A percentile compares a stretch with the other conserved stretches of the same genome.
Evolutionary conservation across 2,113 vertebrate genomes (phyloP).

Genomic region (Epinephelus cyanopodus): DNA sequence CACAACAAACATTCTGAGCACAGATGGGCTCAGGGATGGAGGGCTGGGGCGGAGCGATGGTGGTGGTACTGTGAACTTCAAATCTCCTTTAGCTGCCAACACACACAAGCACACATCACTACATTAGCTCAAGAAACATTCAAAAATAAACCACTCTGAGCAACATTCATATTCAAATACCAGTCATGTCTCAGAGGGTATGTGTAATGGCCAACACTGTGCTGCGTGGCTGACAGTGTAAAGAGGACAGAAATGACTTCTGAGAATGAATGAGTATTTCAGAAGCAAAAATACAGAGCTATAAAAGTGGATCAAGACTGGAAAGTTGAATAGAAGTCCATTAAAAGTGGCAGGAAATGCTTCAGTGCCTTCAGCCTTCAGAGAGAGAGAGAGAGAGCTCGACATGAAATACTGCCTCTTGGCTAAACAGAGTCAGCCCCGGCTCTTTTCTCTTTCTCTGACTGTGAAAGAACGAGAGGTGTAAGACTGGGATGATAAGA

Average conservation of each 20-base stretch:
- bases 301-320: slow-evolving; percentile 63
- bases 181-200: slow-evolving; percentile 29
- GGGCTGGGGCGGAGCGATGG: not conserved
- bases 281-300: slow-evolving; percentile 38
- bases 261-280: slow-evolving; percentile 61
- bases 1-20: slow-evolving; percentile 61
- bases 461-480: slow-evolving; percentile 48
- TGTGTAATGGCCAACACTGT: slow-evolving; percentile 27
- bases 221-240: slow-evolving; percentile 34
- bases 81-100: slow-evolving; percentile 25
- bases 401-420: slow-evolving; percentile 54
- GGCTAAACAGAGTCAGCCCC: slow-evolving; percentile 41
- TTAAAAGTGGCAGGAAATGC: slow-evolving; percentile 72
- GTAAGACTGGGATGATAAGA: slow-evolving; percentile 45
- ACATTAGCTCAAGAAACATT: slow-evolving; percentile 32
- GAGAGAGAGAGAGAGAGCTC: not conserved
- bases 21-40: slow-evolving; percentile 47
- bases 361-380: slow-evolving; percentile 61
- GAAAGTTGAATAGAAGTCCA: slow-evolving; percentile 73
- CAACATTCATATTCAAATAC: slow-evolving; percentile 62
- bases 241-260: slow-evolving; percentile 53
- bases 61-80: slow-evolving; percentile 25
- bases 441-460: slow-evolving; percentile 30
- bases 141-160: slow-evolving; percentile 46
- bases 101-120: slow-evolving; percentile 5